Conservation (phyloP, 2,888 invertebrate genomes). For the Congeria kusceri region DNA sequence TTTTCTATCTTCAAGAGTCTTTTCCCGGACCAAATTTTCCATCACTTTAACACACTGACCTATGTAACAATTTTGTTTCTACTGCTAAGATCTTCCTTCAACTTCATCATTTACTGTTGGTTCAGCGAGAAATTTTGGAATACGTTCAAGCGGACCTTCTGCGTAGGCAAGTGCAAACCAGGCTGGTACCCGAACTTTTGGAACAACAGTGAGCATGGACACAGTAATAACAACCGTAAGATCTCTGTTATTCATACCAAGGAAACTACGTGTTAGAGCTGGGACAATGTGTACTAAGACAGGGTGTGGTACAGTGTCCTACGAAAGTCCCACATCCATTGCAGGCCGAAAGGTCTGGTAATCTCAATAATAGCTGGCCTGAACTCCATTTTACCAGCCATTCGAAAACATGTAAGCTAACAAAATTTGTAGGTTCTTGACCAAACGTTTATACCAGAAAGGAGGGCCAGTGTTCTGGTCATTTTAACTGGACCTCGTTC, state of each 20-base stretch:
- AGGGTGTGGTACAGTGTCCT: no score
- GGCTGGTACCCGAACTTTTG: conserved; percentile 43
- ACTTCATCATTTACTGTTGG: conserved; percentile 85
- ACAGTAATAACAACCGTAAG: conserved; percentile 68
- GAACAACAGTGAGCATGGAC: conserved; percentile 59
- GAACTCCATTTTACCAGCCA: no score
- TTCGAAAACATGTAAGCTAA: no score
- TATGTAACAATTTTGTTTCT: conserved; percentile 69
- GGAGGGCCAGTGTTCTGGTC: no score
- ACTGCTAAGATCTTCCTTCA: conserved; percentile 82
- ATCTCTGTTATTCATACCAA: conserved; percentile 58
- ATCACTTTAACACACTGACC: conserved; percentile 45
- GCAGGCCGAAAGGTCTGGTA: no score
- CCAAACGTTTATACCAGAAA: no score
- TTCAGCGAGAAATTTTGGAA: conserved; percentile 84
- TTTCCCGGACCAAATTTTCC: conserved; percentile 38
- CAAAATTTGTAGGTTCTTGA: no score
- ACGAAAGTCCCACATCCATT: no score
- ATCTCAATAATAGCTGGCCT: no score
- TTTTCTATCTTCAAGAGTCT: conserved; percentile 35
- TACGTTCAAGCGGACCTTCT: conserved; percentile 82
- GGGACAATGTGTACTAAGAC: no score
- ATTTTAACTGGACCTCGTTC: no score
- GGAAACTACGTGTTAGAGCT: conserved; percentile 53
- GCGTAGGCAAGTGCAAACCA: conserved; percentile 67